Evolutionary conservation across 2,888 invertebrate species (phyloP).

Genomic region (Lepetodrilus schrolli): DNA sequence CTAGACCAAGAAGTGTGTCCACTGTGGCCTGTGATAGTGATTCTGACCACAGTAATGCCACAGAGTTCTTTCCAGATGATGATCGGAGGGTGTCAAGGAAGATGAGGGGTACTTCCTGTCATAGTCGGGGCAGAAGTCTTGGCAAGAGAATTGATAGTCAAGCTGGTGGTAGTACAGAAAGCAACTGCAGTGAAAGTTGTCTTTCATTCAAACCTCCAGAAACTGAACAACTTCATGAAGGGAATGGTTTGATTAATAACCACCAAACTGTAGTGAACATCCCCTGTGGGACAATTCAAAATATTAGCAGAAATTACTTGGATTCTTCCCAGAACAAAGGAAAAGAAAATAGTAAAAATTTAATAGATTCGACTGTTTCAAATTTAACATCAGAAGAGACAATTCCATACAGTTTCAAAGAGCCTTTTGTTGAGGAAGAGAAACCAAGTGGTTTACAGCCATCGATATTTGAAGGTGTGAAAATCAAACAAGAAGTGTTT

Average conservation of each 20-base stretch:
- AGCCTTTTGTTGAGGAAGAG: too few relatives aligned
- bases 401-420: neutral
- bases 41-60: neutral
- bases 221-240: neutral
- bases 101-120: neutral
- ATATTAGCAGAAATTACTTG: too few relatives aligned
- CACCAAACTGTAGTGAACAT: too few relatives aligned
- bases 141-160: neutral
- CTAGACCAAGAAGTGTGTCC: neutral
- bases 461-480: neutral
- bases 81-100: neutral
- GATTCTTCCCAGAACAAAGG: too few relatives aligned
- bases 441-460: too few relatives aligned
- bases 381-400: too few relatives aligned
- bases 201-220: neutral
- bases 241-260: neutral
- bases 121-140: too few relatives aligned
- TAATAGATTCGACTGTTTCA: too few relatives aligned
- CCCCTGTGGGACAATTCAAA: too few relatives aligned
- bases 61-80: neutral
- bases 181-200: neutral
- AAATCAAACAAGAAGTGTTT: neutral
- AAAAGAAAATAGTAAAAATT: neutral
- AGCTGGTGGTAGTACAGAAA: constrained; percentile 2
- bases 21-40: neutral